Evolutionary conservation across 2,797 vertebrate species (phyloP), one percentile per base, ranked within the genome.

Genomic region (Typhlichthys eigenmanni): DNA sequence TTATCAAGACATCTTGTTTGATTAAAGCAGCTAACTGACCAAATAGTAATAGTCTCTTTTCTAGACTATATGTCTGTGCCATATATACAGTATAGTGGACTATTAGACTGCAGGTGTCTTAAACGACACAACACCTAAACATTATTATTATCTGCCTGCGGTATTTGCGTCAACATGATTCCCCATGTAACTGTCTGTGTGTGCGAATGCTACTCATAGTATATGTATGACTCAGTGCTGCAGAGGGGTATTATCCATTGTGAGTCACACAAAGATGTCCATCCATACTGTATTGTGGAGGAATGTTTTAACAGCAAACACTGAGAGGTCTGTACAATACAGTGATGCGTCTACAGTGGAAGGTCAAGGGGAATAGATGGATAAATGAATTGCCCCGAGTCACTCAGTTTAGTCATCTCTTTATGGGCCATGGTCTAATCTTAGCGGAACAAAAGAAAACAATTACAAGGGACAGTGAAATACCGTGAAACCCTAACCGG

Each of bases 381-480:
- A 59, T 55, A 49, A 62, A 49, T 80, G 78, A 71, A 80, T 52
- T 50, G 43, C 55, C 48, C 62, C 13, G 12, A 29, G 46, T 54
- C 19, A 10, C 61, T 1, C 29, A 59, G 48, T 63, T 70, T 70
- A 66, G 50, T 58, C 50, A 19, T 62, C 62, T 68, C 61, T 65
- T 62, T 74, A 72, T 82, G 57, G 58, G 61, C 55, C 53, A 58
- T 72, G 57, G 68, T 62, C 53, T 65, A 60, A 75, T 77, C 24
- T 29, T 29, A 29, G 24, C 24, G 24, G 4, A 29, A 29, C 24
- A 29, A 29, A 29, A 29, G 24, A 29, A 29, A 29, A 29, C 24
- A 29, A 29, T 29, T 29, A 29, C 24, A 29, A 29, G 4, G 24
- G 24, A 29, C 24, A 29, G 24, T 29, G 24, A 29, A 29, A 29